phyloP scores from a whole-genome alignment of 2,113 vertebrate species.

The Tapirus terrestris region DNA sequence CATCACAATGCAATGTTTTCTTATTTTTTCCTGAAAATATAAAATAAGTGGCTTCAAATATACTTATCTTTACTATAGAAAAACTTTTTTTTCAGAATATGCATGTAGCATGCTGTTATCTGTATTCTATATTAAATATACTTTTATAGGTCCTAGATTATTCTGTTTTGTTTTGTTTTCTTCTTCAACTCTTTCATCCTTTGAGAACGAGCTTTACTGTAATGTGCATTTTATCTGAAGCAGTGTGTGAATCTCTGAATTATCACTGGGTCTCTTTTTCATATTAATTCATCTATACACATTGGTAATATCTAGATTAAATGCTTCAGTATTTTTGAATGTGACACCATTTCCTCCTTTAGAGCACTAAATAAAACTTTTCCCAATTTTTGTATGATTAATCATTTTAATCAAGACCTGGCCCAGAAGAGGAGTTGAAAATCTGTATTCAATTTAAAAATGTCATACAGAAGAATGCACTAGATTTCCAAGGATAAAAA shows the following conservation, averaged over 20 bases:
- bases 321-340: not conserved
- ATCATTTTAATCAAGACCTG: not conserved
- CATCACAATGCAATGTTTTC: not conserved
- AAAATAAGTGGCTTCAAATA: not conserved
- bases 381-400: not conserved
- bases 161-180: not conserved
- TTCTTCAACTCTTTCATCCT: not conserved
- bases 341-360: not conserved
- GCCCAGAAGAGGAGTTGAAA: not conserved
- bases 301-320: not conserved
- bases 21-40: not conserved
- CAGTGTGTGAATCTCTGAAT: not conserved
- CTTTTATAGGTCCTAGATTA: not conserved
- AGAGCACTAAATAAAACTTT: not conserved
- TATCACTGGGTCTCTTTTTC: not conserved
- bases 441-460: not conserved
- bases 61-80: not conserved
- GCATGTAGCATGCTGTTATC: not conserved
- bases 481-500: not conserved
- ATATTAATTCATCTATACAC: not conserved
- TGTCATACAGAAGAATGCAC: not conserved
- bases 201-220: not conserved
- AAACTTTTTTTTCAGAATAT: not conserved
- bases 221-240: not conserved
- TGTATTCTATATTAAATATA: not conserved